Percentiles rank a stretch among this genome's conserved stretches.
Evolutionary conservation across 2,113 vertebrate species (phyloP).

Genomic region (Genyomyrus donnyi): DNA sequence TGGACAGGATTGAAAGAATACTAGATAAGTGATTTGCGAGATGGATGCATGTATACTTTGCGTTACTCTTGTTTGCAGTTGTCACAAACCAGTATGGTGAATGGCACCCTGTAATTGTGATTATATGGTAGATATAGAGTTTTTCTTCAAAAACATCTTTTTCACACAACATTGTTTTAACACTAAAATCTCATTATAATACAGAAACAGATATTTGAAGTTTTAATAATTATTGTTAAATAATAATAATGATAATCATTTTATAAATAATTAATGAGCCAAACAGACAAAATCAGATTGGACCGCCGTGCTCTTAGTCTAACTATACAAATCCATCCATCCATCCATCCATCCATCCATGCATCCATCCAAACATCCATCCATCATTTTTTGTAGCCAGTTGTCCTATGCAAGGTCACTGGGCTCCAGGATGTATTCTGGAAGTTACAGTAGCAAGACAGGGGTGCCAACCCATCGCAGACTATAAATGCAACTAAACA

Average conservation of each 20-base stretch:
- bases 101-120: neutral
- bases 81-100: too few species aligned
- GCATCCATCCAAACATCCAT: neutral
- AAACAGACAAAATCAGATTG: neutral
- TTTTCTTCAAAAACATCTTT: neutral
- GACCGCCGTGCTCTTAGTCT: neutral
- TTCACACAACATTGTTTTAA: neutral
- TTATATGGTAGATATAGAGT: too few species aligned
- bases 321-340: neutral
- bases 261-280: neutral
- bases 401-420: neutral
- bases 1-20: neutral
- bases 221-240: neutral
- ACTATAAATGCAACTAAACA: neutral
- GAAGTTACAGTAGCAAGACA: neutral
- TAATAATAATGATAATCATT: too few species aligned
- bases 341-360: neutral
- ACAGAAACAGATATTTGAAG: neutral
- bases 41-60: neutral
- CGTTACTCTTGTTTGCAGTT: neutral
- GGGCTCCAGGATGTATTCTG: neutral
- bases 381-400: neutral
- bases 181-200: neutral
- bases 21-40: neutral
- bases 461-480: neutral